Evolutionary conservation across 1,140 invertebrate genomes (phyloP).

Genomic region (Pseudachorutes palmiensis): DNA sequence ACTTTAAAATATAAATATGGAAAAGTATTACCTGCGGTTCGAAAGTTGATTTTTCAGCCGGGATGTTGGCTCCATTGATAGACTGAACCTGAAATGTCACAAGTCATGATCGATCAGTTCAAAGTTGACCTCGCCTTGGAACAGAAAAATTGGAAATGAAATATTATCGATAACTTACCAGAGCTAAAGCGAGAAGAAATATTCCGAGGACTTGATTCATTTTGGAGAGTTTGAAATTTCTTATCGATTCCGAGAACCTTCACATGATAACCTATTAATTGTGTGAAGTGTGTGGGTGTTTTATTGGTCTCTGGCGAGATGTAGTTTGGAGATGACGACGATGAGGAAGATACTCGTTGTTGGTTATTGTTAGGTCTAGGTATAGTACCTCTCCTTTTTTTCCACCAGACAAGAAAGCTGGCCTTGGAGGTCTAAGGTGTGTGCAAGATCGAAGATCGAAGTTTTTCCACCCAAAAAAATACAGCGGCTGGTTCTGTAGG

Average conservation of each 20-base stretch:
- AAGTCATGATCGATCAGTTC: not conserved
- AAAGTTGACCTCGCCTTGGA: too few species aligned
- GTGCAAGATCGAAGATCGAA: not conserved
- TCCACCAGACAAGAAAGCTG: not conserved
- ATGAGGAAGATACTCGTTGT: constrained; percentile 3
- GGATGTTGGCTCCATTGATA: not conserved
- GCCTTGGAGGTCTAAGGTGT: constrained; percentile 7
- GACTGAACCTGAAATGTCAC: not conserved
- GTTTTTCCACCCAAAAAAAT: not conserved
- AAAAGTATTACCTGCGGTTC: constrained; percentile 9
- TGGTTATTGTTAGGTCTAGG: not conserved
- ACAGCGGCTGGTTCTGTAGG: not conserved
- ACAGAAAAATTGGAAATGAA: too few species aligned
- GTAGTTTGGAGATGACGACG: not conserved
- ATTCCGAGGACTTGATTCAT: not conserved
- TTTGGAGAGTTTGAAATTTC: constrained; percentile 1
- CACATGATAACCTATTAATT: constrained; percentile 8
- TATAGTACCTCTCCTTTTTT: not conserved
- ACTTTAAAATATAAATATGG: too few species aligned
- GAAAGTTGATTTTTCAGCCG: not conserved
- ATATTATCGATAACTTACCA: too few species aligned
- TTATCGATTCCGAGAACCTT: not conserved
- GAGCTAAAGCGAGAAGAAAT: not conserved
- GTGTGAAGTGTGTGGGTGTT: not conserved
- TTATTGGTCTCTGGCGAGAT: not conserved